phyloP scores from a whole-genome alignment of 2,888 invertebrate genomes.

The Hemithea aestivaria region DNA sequence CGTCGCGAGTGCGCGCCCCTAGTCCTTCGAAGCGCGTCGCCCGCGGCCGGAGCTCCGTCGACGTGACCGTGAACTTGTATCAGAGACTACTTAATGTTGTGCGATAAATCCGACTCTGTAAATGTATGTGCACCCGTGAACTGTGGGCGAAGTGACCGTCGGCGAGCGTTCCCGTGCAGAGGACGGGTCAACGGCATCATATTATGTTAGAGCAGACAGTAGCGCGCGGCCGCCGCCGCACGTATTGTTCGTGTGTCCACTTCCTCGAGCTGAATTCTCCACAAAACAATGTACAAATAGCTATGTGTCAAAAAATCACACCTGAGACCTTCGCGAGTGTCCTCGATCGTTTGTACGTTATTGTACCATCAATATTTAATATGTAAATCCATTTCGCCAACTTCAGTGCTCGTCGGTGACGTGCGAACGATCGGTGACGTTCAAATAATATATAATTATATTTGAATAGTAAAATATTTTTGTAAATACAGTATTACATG shows the following conservation, averaged over 20 bases:
- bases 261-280: conserved; percentile 7
- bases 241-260: background rate
- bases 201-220: no score
- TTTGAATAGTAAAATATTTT: no score
- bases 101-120: no score
- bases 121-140: no score
- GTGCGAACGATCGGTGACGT: conserved; percentile 34
- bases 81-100: conserved; percentile 14
- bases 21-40: conserved; percentile 47
- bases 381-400: background rate
- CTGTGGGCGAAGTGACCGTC: no score
- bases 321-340: conserved; percentile 24
- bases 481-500: conserved; percentile 61
- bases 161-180: no score
- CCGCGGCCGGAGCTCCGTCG: no score
- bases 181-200: no score
- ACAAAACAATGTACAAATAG: conserved; percentile 57
- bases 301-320: conserved; percentile 56
- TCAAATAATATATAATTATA: conserved; percentile 22
- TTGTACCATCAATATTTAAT: conserved; percentile 7
- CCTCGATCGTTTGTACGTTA: conserved; percentile 12
- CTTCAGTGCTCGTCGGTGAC: conserved; percentile 8
- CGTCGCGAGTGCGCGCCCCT: conserved; percentile 38
- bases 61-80: no score
- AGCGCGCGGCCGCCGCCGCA: no score